phyloP scores from a whole-genome alignment of 2,113 vertebrate genomes.

The Pheucticus melanocephalus region DNA sequence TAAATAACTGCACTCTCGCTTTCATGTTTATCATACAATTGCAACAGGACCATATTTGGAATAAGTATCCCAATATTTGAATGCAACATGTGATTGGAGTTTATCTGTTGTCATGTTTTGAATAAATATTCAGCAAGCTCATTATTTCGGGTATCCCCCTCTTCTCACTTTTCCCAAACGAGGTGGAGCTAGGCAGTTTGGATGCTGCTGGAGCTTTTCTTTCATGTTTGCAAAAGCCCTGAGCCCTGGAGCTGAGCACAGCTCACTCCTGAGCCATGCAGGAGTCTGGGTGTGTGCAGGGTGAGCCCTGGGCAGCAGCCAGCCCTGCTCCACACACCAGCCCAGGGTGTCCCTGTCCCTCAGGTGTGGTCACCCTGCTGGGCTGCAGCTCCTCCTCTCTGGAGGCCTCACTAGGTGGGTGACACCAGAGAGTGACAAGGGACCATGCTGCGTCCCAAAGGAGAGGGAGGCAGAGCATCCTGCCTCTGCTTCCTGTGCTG shows the following conservation, averaged over 20 bases:
- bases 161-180: constrained; percentile 46
- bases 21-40: constrained; percentile 72
- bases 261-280: accelerated
- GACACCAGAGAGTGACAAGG: not conserved
- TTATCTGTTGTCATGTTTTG: constrained; percentile 69
- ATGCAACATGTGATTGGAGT: constrained; percentile 64
- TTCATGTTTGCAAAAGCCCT: constrained; percentile 17
- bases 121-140: constrained; percentile 44
- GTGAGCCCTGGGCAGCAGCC: accelerated
- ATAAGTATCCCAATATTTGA: constrained; percentile 69
- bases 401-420: not conserved
- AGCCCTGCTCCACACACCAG: not conserved
- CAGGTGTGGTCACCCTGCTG: not conserved
- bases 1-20: constrained; percentile 67
- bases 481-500: not conserved
- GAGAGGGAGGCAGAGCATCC: not conserved
- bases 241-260: not conserved
- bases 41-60: constrained; percentile 71
- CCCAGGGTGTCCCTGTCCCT: accelerated
- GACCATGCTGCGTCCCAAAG: not conserved
- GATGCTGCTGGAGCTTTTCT: not conserved
- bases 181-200: constrained; percentile 1
- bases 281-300: accelerated
- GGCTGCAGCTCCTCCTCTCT: not conserved
- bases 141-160: constrained; percentile 35